These are phyloP conservation scores for Poeciliopsis infans DNA, from an alignment of 2,797 vertebrate genomes.

Conservation along the genomic window DNA sequence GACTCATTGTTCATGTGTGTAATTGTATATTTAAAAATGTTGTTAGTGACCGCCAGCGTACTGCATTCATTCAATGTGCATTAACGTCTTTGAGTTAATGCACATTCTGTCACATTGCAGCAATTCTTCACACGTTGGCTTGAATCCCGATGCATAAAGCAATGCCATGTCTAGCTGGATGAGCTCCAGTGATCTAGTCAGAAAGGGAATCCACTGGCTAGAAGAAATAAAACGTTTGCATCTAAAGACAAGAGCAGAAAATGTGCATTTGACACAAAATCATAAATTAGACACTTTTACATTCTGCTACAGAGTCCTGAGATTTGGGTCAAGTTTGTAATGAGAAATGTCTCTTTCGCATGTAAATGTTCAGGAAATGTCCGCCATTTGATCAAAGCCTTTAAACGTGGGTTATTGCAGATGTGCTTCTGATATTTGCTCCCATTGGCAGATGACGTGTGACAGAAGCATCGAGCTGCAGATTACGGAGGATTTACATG, in stretches of 20 bases:
- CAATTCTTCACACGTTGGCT: not conserved
- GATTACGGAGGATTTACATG: conserved; percentile 36
- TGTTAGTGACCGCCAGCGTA: not conserved
- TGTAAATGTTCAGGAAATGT: not conserved
- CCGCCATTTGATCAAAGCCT: not conserved
- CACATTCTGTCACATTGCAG: not conserved
- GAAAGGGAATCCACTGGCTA: too few species aligned
- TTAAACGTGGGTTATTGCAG: not conserved
- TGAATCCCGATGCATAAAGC: not conserved
- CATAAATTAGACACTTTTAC: not conserved
- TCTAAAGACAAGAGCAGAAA: not conserved
- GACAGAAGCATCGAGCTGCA: not conserved
- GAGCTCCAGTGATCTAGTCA: not conserved
- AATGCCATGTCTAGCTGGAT: not conserved
- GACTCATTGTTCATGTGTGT: conserved; percentile 30
- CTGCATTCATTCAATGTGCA: not conserved
- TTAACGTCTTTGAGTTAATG: not conserved
- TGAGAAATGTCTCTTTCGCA: too few species aligned
- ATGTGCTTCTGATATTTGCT: not conserved
- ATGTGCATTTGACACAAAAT: not conserved
- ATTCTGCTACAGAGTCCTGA: not conserved
- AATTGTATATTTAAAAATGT: not conserved
- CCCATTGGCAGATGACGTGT: not conserved
- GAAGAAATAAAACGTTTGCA: too few species aligned
- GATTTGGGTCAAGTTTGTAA: not conserved